These are phyloP conservation scores for Thera britannica DNA, from an alignment of 2,888 invertebrate genomes.

Conservation along the genomic window DNA sequence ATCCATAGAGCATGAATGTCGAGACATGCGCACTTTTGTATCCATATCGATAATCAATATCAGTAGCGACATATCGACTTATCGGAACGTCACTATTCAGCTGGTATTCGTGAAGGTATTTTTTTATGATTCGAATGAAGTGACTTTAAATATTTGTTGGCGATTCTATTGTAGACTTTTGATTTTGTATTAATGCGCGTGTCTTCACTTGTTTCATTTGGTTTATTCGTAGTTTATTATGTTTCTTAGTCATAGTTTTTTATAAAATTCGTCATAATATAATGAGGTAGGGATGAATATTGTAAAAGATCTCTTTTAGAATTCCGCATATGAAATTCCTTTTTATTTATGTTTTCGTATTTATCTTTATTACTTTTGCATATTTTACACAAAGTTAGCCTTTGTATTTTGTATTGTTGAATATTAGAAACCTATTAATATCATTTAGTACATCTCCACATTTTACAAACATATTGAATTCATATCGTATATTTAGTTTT, in stretches of 20 bases:
- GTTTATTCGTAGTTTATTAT: constrained; percentile 4
- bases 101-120: constrained; percentile 12
- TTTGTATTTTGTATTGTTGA: constrained; percentile 7
- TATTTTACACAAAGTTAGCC: constrained; percentile 13
- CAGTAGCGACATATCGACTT: constrained; percentile 49
- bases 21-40: constrained; percentile 25
- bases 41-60: constrained; percentile 49
- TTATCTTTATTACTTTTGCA: constrained; percentile 11
- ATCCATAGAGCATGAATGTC: constrained; percentile 15
- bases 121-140: constrained; percentile 7
- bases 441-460: constrained; percentile 47
- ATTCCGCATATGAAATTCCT: constrained; percentile 27
- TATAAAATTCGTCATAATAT: constrained; percentile 12
- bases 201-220: constrained; percentile 23
- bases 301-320: constrained; percentile 37
- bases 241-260: constrained; percentile 3
- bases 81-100: constrained; percentile 27
- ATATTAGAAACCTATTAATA: not conserved
- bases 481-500: constrained; percentile 60
- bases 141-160: not conserved
- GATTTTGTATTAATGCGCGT: constrained; percentile 19
- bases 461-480: constrained; percentile 65
- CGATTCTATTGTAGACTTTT: not conserved
- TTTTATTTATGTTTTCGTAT: constrained; percentile 9
- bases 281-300: constrained; percentile 15